A percentile compares a stretch with the other conserved stretches of the same genome.
Conservation (phyloP, 23 tunicate species). For the Ciona savignyi region DNA sequence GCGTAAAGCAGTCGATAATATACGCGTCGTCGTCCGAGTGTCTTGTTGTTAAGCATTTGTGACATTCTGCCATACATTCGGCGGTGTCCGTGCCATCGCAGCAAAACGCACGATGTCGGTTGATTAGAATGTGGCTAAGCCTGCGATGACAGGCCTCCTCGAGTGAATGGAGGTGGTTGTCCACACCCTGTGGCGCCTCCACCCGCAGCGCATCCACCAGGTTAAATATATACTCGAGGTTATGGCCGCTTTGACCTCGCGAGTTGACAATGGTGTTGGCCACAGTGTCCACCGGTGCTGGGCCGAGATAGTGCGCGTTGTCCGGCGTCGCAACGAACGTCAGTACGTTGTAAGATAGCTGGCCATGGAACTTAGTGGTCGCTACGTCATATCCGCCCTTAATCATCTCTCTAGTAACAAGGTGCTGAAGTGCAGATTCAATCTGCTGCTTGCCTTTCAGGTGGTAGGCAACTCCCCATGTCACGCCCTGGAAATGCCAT, state of each 20-base stretch:
- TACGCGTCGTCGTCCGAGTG: constrained; percentile 17
- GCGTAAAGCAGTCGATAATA: constrained; percentile 11
- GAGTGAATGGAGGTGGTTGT: constrained; percentile 20
- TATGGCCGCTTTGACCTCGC: constrained; percentile 50
- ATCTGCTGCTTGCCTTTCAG: constrained; percentile 44
- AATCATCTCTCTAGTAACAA: constrained; percentile 36
- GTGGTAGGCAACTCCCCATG: constrained; percentile 58
- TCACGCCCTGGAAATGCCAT: constrained; percentile 23
- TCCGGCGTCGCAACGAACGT: constrained; percentile 35
- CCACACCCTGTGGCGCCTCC: constrained; percentile 26
- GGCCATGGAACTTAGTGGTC: constrained; percentile 13
- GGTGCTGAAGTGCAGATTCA: constrained; percentile 31
- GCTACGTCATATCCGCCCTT: constrained; percentile 42
- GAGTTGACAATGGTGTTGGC: constrained; percentile 43
- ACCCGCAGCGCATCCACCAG: constrained; percentile 36
- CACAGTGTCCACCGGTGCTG: constrained; percentile 14
- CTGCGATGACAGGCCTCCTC: constrained; percentile 41
- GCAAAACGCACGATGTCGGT: constrained; percentile 5
- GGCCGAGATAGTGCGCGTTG: constrained; percentile 34
- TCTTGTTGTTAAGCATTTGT: not conserved
- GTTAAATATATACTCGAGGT: constrained; percentile 46
- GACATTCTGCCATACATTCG: not conserved
- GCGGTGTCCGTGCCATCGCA: not conserved
- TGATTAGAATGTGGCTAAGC: not conserved
- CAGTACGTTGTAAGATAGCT: not conserved